Evolutionary conservation across 2,888 invertebrate genomes (phyloP).

Genomic region (Liodrosophila aerea): DNA sequence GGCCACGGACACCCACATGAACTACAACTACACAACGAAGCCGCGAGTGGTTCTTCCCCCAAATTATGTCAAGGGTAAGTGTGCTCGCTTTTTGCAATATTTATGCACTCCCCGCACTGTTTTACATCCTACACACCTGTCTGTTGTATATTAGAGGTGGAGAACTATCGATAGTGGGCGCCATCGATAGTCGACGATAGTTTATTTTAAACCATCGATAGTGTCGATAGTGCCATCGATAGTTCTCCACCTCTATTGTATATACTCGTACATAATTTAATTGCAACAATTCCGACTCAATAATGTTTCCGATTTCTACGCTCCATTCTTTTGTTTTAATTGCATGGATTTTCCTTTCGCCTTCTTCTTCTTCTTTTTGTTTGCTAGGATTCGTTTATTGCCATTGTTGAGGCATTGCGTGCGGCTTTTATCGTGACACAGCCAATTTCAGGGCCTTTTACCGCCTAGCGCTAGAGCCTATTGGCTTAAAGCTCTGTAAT

Average conservation of each 20-base stretch:
- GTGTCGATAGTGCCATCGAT: no score
- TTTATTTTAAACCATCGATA: no score
- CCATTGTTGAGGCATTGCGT: conserved; percentile 46
- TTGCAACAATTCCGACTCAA: conserved; percentile 24
- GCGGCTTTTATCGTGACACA: conserved; percentile 56
- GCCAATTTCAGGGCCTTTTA: conserved; percentile 51
- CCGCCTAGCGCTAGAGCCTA: conserved; percentile 16
- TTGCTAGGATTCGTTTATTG: conserved; percentile 33
- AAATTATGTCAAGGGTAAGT: conserved; percentile 89
- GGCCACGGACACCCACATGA: conserved; percentile 83
- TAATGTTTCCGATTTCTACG: conserved; percentile 10
- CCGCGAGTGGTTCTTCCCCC: conserved; percentile 88
- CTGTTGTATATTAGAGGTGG: no score
- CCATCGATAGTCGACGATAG: no score
- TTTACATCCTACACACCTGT: conserved; percentile 7
- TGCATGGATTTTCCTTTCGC: conserved; percentile 32
- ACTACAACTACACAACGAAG: conserved; percentile 86
- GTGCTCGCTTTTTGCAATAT: conserved; percentile 3
- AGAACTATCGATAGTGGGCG: no score
- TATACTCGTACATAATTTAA: no score
- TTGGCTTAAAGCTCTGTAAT: conserved; percentile 53
- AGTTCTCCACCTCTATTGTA: no score
- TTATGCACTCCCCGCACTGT: conserved; percentile 3
- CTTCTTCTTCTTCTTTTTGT: no score
- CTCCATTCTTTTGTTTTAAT: conserved; percentile 27